Conservation (phyloP, 1,140 invertebrate species). For the Coenobita brevimanus region DNA sequence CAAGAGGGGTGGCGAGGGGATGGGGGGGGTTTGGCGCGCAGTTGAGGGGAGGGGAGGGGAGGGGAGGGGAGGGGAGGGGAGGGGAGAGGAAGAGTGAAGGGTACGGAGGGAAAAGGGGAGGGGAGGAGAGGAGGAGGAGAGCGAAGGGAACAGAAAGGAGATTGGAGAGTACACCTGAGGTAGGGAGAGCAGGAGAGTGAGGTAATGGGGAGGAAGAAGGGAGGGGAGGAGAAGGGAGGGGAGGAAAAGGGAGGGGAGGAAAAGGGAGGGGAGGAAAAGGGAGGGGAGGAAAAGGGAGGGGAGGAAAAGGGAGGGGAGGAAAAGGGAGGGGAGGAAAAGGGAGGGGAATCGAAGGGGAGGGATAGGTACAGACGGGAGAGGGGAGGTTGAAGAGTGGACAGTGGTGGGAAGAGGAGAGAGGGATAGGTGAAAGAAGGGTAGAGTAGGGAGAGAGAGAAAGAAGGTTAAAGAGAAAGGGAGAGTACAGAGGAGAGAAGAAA, state of each 20-base stretch:
- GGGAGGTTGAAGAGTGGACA: no score
- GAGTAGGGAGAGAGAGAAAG: background rate
- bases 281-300: background rate
- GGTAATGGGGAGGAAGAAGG: background rate
- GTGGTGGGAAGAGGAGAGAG: no score
- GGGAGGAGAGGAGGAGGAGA: conserved; percentile 1
- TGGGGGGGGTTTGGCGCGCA: background rate
- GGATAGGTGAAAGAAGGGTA: background rate
- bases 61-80: no score
- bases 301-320: background rate
- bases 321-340: background rate
- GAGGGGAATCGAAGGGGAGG: background rate
- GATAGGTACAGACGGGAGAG: no score
- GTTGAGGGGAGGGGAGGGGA: no score
- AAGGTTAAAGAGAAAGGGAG: background rate
- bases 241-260: background rate
- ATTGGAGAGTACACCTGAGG: no score
- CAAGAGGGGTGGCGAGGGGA: no score
- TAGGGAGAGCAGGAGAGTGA: no score
- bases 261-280: background rate
- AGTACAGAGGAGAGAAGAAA: background rate
- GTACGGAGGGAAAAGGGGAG: background rate
- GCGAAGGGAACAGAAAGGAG: no score
- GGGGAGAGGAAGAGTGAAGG: background rate
- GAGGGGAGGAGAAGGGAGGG: background rate